Conservation (phyloP, 2,113 vertebrate species). For the Hyla sarda region DNA sequence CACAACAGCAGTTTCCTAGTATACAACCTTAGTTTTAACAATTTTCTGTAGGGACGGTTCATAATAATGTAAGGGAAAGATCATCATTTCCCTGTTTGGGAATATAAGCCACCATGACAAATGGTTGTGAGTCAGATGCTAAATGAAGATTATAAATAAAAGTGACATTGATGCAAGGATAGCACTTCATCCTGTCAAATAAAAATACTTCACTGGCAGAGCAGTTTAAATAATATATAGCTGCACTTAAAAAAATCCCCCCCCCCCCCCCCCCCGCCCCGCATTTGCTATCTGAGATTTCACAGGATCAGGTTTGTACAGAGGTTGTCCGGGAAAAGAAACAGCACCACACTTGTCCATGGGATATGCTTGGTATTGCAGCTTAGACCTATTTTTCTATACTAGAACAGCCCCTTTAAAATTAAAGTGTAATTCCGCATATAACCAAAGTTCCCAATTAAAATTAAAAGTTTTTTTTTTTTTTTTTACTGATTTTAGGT, state of each 20-base stretch:
- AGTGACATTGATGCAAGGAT: background rate
- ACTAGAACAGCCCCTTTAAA: background rate
- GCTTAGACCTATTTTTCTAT: background rate
- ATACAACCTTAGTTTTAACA: background rate
- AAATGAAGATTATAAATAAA: background rate
- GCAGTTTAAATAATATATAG: slow-evolving; percentile 18
- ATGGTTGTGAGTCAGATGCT: background rate
- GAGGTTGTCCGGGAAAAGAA: background rate
- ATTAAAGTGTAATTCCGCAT: background rate
- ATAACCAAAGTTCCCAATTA: background rate
- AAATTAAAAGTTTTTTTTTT: too few relatives aligned
- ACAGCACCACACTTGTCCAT: background rate
- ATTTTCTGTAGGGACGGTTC: background rate
- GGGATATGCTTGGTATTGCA: background rate
- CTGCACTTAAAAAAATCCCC: background rate
- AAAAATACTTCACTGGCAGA: slow-evolving; percentile 3
- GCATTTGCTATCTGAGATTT: background rate
- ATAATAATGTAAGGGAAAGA: background rate
- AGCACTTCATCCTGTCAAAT: slow-evolving; percentile 5
- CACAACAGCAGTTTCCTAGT: background rate
- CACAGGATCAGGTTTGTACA: background rate
- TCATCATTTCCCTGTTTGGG: background rate
- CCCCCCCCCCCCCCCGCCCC: background rate
- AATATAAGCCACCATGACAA: background rate
- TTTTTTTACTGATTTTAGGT: background rate